Evolutionary conservation across 2,888 invertebrate species (phyloP).

Genomic region (Sminthurinus aureus): DNA sequence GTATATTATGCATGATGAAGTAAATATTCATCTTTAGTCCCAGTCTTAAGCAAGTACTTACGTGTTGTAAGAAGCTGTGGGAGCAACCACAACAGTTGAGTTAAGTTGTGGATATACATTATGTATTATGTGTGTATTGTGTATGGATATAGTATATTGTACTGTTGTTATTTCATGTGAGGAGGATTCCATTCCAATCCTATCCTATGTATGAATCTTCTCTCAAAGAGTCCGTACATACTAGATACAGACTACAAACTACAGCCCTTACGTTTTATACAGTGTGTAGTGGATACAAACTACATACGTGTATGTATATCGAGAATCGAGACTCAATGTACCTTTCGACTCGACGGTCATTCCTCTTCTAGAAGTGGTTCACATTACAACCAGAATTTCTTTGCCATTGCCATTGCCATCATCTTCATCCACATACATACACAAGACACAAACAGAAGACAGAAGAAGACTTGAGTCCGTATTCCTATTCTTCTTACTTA

Average conservation of each 20-base stretch:
- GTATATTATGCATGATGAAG: too few relatives aligned
- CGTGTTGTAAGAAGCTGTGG: too few relatives aligned
- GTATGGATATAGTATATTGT: too few relatives aligned
- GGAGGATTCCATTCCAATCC: neutral
- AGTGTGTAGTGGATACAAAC: neutral
- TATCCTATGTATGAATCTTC: neutral
- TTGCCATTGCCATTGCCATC: constrained; percentile 10
- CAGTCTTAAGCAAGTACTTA: too few relatives aligned
- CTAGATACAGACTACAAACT: neutral
- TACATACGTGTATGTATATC: neutral
- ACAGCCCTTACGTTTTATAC: neutral
- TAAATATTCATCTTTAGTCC: too few relatives aligned
- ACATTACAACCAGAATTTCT: constrained; percentile 34
- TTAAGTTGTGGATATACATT: too few relatives aligned
- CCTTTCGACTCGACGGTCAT: constrained; percentile 44
- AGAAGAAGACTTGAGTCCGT: constrained; percentile 4
- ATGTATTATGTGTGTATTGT: too few relatives aligned
- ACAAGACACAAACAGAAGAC: neutral
- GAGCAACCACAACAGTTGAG: too few relatives aligned
- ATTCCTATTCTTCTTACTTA: neutral
- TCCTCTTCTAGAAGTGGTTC: constrained; percentile 53
- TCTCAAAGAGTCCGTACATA: neutral
- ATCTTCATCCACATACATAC: constrained; percentile 7
- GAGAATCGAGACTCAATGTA: constrained; percentile 17
- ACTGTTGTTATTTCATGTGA: neutral